Evolutionary conservation across 1,140 invertebrate genomes (phyloP).

Genomic region (Drosophila sechellia): DNA sequence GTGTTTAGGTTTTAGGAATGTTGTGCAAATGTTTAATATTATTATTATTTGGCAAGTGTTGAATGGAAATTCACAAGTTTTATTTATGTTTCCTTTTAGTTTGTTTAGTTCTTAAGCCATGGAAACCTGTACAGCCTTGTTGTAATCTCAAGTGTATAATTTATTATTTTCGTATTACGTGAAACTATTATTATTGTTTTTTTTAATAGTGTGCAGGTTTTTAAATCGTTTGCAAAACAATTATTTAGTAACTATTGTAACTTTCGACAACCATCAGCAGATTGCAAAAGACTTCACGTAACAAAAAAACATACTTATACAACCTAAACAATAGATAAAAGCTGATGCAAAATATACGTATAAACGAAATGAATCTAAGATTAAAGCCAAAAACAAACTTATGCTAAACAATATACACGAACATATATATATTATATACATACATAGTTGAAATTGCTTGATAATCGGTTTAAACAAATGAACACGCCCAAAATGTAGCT

Average conservation of each 20-base stretch:
- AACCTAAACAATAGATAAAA: slow-evolving; percentile 38
- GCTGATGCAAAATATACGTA: slow-evolving; percentile 62
- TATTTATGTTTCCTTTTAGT: slow-evolving; percentile 54
- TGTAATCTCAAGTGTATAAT: slow-evolving; percentile 81
- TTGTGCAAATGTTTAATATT: slow-evolving; percentile 66
- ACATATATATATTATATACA: slow-evolving; percentile 49
- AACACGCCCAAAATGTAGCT: slow-evolving; percentile 67
- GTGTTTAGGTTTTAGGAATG: slow-evolving; percentile 38
- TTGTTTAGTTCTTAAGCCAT: slow-evolving; percentile 56
- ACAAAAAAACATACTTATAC: slow-evolving; percentile 30
- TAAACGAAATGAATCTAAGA: slow-evolving; percentile 75
- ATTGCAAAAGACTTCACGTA: slow-evolving; percentile 47
- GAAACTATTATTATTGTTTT: slow-evolving; percentile 64
- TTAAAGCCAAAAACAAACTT: slow-evolving; percentile 78
- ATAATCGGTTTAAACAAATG: slow-evolving; percentile 68
- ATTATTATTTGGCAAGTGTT: slow-evolving; percentile 46
- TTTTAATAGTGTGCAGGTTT: slow-evolving; percentile 68
- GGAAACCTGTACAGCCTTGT: slow-evolving; percentile 72
- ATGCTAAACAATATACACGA: slow-evolving; percentile 58
- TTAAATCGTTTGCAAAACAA: slow-evolving; percentile 78
- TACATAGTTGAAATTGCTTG: slow-evolving; percentile 77
- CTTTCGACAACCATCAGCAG: slow-evolving; percentile 28
- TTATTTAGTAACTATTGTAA: slow-evolving; percentile 54
- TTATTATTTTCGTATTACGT: slow-evolving; percentile 73
- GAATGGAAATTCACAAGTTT: slow-evolving; percentile 62